A percentile compares a stretch with the other conserved stretches of the same genome.
phyloP scores from a whole-genome alignment of 2,888 invertebrate genomes.

The Orthonevra nobilis region DNA sequence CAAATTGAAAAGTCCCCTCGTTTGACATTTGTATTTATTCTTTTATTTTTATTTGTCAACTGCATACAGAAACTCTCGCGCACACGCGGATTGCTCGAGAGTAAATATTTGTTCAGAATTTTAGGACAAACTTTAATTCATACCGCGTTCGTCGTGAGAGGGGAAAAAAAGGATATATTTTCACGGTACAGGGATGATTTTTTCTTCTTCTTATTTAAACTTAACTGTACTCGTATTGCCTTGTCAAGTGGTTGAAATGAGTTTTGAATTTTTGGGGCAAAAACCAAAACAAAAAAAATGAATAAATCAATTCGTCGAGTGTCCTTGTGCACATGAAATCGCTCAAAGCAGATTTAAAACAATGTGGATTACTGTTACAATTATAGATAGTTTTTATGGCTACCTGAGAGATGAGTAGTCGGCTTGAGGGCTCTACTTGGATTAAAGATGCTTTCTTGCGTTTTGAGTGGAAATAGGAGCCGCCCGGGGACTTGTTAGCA shows the following conservation, averaged over 20 bases:
- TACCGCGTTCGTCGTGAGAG: slow-evolving; percentile 47
- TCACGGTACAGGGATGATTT: not conserved
- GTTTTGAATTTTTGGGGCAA: slow-evolving; percentile 62
- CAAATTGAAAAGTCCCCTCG: slow-evolving; percentile 21
- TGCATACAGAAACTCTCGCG: slow-evolving; percentile 26
- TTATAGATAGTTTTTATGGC: too few species aligned
- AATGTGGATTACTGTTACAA: too few species aligned
- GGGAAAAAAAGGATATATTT: not conserved
- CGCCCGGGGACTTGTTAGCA: too few species aligned
- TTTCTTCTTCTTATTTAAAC: slow-evolving; percentile 9
- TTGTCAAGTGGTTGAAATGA: slow-evolving; percentile 58
- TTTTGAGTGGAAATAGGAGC: too few species aligned
- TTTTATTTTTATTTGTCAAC: slow-evolving; percentile 64
- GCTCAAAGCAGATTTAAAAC: not conserved
- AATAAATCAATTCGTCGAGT: not conserved
- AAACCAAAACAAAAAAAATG: not conserved
- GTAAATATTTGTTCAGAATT: slow-evolving; percentile 68
- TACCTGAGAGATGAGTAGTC: too few species aligned
- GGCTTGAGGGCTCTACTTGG: too few species aligned
- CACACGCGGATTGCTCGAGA: slow-evolving; percentile 47
- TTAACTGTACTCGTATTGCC: slow-evolving; percentile 30
- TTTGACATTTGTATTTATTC: slow-evolving; percentile 41
- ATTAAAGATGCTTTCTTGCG: too few species aligned
- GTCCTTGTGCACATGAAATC: slow-evolving; percentile 8
- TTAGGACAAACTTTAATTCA: slow-evolving; percentile 47